Evolutionary conservation across 2,113 vertebrate genomes (phyloP).

Genomic region (Hylia prasina): DNA sequence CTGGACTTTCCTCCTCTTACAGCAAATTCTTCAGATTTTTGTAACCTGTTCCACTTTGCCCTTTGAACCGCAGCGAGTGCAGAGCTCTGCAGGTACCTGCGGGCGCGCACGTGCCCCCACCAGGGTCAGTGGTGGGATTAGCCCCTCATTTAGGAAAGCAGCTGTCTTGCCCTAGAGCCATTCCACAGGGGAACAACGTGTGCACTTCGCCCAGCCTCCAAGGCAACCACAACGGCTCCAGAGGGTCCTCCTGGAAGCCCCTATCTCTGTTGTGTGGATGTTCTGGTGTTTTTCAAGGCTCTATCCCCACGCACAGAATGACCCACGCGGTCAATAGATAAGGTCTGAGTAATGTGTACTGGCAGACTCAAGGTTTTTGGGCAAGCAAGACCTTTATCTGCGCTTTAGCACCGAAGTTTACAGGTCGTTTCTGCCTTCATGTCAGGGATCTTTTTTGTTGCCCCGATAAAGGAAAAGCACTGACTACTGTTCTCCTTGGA

Average conservation of each 20-base stretch:
- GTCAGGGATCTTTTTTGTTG: not conserved
- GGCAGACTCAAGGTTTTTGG: not conserved
- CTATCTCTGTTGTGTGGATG: not conserved
- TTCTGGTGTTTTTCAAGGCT: constrained; percentile 60
- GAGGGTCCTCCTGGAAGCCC: not conserved
- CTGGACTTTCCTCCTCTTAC: not conserved
- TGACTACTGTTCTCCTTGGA: not conserved
- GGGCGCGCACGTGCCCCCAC: not conserved
- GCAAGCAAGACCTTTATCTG: not conserved
- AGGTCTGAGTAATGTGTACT: not conserved
- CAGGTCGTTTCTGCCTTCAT: not conserved
- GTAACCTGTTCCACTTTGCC: not conserved
- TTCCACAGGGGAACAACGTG: not conserved
- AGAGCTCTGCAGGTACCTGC: not conserved
- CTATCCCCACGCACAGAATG: not conserved
- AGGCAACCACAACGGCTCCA: not conserved
- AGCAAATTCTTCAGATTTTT: constrained; percentile 22
- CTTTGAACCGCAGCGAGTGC: not conserved
- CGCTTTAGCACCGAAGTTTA: not conserved
- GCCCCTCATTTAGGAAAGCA: not conserved
- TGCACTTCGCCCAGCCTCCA: not conserved
- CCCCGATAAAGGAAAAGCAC: not conserved
- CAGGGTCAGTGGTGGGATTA: not conserved
- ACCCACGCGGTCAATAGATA: constrained; percentile 8
- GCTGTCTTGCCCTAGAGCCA: not conserved